Evolutionary conservation across 1,140 invertebrate genomes (phyloP), one percentile per base, ranked within the genome.

Genomic region (Drosophila prosaltans): DNA sequence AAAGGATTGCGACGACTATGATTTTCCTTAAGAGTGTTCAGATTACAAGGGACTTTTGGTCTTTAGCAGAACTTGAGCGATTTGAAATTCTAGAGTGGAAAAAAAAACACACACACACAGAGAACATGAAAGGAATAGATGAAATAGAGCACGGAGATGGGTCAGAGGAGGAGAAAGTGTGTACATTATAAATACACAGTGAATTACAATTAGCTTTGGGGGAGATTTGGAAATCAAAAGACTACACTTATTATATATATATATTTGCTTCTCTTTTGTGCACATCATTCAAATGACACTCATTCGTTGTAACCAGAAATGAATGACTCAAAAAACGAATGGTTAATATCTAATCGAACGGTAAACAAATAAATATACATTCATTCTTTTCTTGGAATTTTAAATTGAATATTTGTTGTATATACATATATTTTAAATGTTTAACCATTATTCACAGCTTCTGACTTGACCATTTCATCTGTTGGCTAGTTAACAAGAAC

Each of bases 1-100:
- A 84, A 83, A 80, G 84, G 84, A 80, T 89, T 84, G 69, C 39
- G 54, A 78, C 39, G 54, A 78, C 84, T 66, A 74, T 79, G 79
- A 70, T 82, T 76, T 36, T 70, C 77, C 62, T 85, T 78, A 51
- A 28, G 39, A 68, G 57, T 63, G 79, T 72, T 89, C 72, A 72
- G 81, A 89, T 89, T 89, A 84, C 84, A 80, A 67, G 77, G 77
- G 83, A 88, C 74, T 86, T 80, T 73, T 67, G 16, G 70, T 61
- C 60, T 30, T 39, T 45, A 16, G 45, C 60, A 21, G 11, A 62
- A 59, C 58, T 36, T 55, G 26, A 32, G 71, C 26, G 39, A 74
- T 74, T 75, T 75, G 73, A 75, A 74, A 75, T 75, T 75, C 58
- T 74, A 76, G 66, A 66, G 64, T 60, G 41, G 26, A 39, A 9